Conservation (phyloP, 2,797 vertebrate species). For the Smutsia temminckii region DNA sequence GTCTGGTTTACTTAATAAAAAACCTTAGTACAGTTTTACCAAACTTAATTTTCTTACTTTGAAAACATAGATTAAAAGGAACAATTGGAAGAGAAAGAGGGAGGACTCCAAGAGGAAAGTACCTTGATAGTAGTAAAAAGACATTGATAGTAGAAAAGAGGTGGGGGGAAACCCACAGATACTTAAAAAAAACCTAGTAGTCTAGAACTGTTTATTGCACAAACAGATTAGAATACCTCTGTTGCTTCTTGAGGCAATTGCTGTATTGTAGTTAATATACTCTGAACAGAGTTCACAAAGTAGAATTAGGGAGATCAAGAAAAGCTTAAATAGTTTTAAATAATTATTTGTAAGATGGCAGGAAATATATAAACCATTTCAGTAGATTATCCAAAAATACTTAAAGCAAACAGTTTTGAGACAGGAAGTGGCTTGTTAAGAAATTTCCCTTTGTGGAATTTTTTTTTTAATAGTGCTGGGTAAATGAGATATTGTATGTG, state of each 20-base stretch:
- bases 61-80: conserved; percentile 37
- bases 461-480: neutral
- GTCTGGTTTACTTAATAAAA: neutral
- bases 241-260: conserved; percentile 9
- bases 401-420: conserved; percentile 33
- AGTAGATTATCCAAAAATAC: conserved; percentile 29
- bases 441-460: neutral
- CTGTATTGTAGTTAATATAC: neutral
- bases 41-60: conserved; percentile 35
- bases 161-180: neutral
- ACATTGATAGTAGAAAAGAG: neutral
- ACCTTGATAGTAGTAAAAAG: neutral
- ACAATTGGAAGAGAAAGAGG: neutral
- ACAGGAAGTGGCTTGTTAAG: conserved; percentile 13
- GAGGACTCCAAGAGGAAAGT: neutral
- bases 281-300: neutral
- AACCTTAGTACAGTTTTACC: conserved; percentile 7
- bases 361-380: neutral
- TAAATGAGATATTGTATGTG: neutral
- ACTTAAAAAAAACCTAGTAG: neutral
- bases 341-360: neutral
- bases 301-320: neutral
- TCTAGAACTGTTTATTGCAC: neutral
- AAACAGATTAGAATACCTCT: neutral
- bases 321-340: conserved; percentile 12